Percentiles rank a stretch among this genome's conserved stretches.
phyloP scores from a whole-genome alignment of 2,113 vertebrate genomes.

The Ceyx margarethae region DNA sequence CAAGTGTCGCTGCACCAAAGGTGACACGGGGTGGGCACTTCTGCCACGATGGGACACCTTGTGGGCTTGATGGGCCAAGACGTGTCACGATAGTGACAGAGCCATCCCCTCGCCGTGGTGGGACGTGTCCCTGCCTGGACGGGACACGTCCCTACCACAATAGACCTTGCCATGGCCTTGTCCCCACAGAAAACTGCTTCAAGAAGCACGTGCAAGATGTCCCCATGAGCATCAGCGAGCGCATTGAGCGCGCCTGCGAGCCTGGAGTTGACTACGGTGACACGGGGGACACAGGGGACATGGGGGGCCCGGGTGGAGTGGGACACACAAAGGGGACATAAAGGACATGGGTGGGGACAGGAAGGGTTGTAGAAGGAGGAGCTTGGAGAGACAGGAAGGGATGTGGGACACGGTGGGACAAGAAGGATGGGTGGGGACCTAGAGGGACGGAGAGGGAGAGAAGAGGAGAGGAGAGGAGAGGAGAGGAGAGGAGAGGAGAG shows the following conservation, averaged over 20 bases:
- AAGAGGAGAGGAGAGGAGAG: no score
- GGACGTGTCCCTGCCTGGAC: background rate
- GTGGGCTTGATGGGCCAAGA: background rate
- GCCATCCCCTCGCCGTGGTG: background rate
- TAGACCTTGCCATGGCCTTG: background rate
- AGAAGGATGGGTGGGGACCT: no score
- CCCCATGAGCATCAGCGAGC: background rate
- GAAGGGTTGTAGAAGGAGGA: background rate
- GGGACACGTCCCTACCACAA: rapidly evolving
- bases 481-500: background rate
- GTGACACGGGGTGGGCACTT: background rate
- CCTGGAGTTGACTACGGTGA: slow-evolving; percentile 67
- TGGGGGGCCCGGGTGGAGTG: background rate
- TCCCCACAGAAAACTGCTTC: slow-evolving; percentile 81
- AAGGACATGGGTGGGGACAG: background rate
- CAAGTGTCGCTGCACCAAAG: slow-evolving; percentile 69
- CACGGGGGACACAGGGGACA: background rate
- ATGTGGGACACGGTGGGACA: background rate
- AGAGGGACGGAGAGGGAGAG: background rate
- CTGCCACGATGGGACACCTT: rapidly evolving
- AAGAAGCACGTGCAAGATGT: slow-evolving; percentile 41
- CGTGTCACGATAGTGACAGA: no score
- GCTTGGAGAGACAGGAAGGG: no score
- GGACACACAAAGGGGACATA: background rate
- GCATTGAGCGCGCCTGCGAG: slow-evolving; percentile 73